These are phyloP conservation scores for Muscicapa adusta DNA, from an alignment of 2,113 vertebrate species.

Conservation along the genomic window DNA sequence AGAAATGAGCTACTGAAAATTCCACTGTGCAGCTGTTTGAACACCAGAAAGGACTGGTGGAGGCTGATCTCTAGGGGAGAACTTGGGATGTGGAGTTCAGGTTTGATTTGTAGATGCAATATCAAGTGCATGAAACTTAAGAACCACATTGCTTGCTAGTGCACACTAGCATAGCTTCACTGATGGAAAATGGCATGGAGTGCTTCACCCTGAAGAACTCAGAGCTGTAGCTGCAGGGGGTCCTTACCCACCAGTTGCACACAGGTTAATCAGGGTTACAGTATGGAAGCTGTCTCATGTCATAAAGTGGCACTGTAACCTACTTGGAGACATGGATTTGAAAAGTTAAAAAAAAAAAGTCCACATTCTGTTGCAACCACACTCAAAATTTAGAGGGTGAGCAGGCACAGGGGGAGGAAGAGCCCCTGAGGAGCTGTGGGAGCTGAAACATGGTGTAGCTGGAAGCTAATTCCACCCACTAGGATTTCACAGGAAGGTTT, in stretches of 20 bases:
- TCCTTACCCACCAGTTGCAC: neutral
- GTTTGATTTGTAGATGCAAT: neutral
- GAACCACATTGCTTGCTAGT: neutral
- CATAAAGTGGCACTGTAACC: neutral
- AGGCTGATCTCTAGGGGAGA: neutral
- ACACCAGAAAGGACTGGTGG: neutral
- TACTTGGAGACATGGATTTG: neutral
- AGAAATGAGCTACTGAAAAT: neutral
- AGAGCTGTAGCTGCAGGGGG: neutral
- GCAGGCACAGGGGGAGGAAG: neutral
- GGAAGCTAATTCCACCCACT: neutral
- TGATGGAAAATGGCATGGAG: neutral
- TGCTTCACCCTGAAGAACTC: neutral
- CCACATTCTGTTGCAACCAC: neutral
- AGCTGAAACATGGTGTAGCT: neutral
- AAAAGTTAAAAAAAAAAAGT: neutral
- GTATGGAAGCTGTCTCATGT: neutral
- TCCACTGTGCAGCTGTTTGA: neutral
- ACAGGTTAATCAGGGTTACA: neutral
- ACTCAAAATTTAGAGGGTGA: neutral
- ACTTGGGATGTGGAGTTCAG: neutral
- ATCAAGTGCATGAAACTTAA: neutral
- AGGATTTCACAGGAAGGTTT: neutral
- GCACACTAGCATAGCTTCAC: neutral
- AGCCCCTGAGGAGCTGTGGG: neutral